phyloP scores from a whole-genome alignment of 2,888 invertebrate genomes.

The Erynnis tages region DNA sequence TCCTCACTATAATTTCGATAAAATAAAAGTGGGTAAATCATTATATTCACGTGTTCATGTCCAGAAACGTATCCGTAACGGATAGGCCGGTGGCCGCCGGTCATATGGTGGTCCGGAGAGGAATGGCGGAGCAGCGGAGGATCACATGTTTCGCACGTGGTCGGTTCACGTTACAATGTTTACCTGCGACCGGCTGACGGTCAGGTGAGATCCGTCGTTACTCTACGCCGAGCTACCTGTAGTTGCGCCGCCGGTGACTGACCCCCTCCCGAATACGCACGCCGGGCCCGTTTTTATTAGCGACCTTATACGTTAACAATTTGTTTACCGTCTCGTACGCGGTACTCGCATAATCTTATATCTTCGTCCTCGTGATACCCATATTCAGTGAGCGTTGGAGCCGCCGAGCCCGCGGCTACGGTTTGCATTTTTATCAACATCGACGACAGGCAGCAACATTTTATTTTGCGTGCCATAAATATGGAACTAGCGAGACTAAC shows the following conservation, averaged over 20 bases:
- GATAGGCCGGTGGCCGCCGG: slow-evolving; percentile 4
- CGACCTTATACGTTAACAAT: slow-evolving; percentile 34
- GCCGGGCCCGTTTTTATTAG: slow-evolving; percentile 37
- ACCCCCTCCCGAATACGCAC: slow-evolving; percentile 34
- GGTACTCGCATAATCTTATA: slow-evolving; percentile 23
- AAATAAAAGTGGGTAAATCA: slow-evolving; percentile 77
- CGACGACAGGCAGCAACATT: slow-evolving; percentile 71
- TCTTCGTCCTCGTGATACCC: slow-evolving; percentile 45
- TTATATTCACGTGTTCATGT: slow-evolving; percentile 63
- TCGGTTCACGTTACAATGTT: slow-evolving; percentile 76
- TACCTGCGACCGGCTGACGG: slow-evolving; percentile 72
- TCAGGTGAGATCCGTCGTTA: slow-evolving; percentile 65
- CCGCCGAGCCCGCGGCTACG: slow-evolving; percentile 61
- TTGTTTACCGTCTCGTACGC: slow-evolving; percentile 26
- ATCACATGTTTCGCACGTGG: slow-evolving; percentile 75
- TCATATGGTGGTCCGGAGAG: not conserved
- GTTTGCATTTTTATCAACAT: slow-evolving; percentile 80
- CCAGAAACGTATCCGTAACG: slow-evolving; percentile 37
- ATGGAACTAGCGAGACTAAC: slow-evolving; percentile 68
- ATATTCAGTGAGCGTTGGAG: slow-evolving; percentile 63
- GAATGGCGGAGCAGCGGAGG: slow-evolving; percentile 2
- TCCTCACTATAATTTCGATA: slow-evolving; percentile 77
- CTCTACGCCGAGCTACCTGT: slow-evolving; percentile 41
- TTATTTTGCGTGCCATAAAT: slow-evolving; percentile 79
- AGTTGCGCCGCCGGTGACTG: slow-evolving; percentile 33